phyloP scores from a whole-genome alignment of 2,113 vertebrate genomes.

The Eleginops maclovinus region DNA sequence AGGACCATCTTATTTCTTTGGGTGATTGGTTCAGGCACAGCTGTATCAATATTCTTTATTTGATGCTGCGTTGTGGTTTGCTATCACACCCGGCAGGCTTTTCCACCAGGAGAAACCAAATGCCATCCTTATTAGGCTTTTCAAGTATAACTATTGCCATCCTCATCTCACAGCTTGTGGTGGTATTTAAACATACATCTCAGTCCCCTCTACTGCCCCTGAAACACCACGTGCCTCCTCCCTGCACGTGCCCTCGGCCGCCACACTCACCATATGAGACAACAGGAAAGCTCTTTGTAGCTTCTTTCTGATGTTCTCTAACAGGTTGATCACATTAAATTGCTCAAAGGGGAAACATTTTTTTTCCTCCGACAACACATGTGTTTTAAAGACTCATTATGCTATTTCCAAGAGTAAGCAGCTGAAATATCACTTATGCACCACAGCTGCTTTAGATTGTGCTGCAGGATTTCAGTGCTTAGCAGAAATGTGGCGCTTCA shows the following conservation, averaged over 20 bases:
- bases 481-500: background rate
- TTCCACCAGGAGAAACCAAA: slow-evolving; percentile 23
- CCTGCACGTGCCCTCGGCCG: background rate
- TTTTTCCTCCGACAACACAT: background rate
- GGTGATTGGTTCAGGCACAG: background rate
- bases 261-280: slow-evolving; percentile 8
- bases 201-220: background rate
- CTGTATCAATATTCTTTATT: background rate
- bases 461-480: background rate
- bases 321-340: slow-evolving; percentile 32
- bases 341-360: background rate
- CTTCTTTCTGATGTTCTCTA: background rate
- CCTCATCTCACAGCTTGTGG: slow-evolving; percentile 43
- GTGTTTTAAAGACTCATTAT: background rate
- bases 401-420: slow-evolving; percentile 2
- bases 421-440: background rate
- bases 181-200: slow-evolving; percentile 50
- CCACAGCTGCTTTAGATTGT: slow-evolving; percentile 7
- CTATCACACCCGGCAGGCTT: background rate
- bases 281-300: slow-evolving; percentile 3
- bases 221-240: slow-evolving; percentile 3
- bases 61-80: background rate
- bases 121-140: slow-evolving; percentile 24
- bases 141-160: background rate
- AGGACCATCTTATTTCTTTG: background rate